Evolutionary conservation across 2,797 vertebrate genomes (phyloP).

Genomic region (Esox lucius): DNA sequence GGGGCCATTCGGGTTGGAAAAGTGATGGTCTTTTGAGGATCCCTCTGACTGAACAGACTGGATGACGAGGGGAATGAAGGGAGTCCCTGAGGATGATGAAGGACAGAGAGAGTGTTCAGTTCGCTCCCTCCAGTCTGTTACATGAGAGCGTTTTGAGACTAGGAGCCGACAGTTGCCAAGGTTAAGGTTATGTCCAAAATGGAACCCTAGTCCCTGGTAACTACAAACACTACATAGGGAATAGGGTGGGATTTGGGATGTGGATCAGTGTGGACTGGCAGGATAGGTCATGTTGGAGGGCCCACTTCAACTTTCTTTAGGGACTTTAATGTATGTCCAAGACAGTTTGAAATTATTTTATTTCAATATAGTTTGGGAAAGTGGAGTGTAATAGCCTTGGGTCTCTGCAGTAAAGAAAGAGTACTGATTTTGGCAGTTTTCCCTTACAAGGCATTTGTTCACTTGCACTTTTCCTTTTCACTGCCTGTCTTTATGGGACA

Average conservation of each 20-base stretch:
- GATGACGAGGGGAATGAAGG: not conserved
- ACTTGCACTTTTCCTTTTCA: not conserved
- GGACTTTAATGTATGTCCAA: conserved; percentile 60
- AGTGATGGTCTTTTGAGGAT: not conserved
- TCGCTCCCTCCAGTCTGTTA: conserved; percentile 22
- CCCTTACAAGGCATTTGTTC: conserved; percentile 28
- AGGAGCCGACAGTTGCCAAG: conserved; percentile 29
- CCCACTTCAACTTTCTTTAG: conserved; percentile 34
- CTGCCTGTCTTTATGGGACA: conserved; percentile 47
- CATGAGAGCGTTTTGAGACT: conserved; percentile 32
- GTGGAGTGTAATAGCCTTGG: conserved; percentile 45
- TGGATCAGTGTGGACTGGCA: conserved; percentile 41
- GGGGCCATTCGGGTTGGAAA: not conserved
- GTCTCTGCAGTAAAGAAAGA: conserved; percentile 40
- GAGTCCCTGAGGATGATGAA: not conserved
- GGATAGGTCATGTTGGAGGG: too few species aligned
- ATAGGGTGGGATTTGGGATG: not conserved
- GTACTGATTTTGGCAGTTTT: conserved; percentile 63
- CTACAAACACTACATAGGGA: not conserved
- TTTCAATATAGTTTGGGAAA: conserved; percentile 46
- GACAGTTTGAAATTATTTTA: conserved; percentile 53
- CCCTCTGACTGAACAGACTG: not conserved
- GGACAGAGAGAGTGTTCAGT: conserved; percentile 12
- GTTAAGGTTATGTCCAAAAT: conserved; percentile 5
- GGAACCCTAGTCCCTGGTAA: not conserved